A percentile compares a stretch with the other conserved stretches of the same genome.
These are phyloP conservation scores for Kryptopterus vitreolus DNA, from an alignment of 2,797 vertebrate species.

Conservation along the genomic window DNA sequence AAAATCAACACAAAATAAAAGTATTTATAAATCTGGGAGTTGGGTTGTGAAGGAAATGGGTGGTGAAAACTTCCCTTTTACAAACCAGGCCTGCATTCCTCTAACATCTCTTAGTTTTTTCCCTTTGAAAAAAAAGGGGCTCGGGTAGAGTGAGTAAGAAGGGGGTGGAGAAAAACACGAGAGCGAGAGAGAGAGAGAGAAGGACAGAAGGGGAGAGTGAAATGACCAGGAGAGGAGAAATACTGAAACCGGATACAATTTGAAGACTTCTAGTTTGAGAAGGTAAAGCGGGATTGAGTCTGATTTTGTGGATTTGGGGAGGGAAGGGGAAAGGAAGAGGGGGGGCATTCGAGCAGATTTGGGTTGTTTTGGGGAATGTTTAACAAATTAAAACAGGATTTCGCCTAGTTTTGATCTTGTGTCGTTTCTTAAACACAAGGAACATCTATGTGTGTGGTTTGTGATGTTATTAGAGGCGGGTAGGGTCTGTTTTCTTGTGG, in stretches of 20 bases:
- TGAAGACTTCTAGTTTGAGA: constrained; percentile 16
- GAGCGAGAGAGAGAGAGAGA: neutral
- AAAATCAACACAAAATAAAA: too few species aligned
- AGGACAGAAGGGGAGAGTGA: neutral
- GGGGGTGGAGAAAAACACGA: constrained; percentile 32
- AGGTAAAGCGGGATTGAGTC: neutral
- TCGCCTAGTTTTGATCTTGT: neutral
- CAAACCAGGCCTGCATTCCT: constrained; percentile 69
- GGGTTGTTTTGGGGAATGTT: neutral
- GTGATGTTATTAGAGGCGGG: neutral
- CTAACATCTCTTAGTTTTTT: constrained; percentile 40
- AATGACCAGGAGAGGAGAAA: constrained; percentile 30
- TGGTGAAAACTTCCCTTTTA: constrained; percentile 64
- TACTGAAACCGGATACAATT: constrained; percentile 1
- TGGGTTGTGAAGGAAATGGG: constrained; percentile 70
- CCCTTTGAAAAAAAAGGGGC: constrained; percentile 25
- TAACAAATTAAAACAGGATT: neutral
- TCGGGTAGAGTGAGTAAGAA: constrained; percentile 44
- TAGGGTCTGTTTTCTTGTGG: neutral
- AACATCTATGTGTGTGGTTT: neutral
- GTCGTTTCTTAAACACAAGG: neutral
- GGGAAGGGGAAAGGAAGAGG: too few species aligned
- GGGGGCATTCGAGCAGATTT: neutral
- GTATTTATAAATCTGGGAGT: too few species aligned
- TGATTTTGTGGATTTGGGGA: neutral